These are phyloP conservation scores for Psittacara wagleri DNA, from an alignment of 2,113 vertebrate species.

Conservation along the genomic window DNA sequence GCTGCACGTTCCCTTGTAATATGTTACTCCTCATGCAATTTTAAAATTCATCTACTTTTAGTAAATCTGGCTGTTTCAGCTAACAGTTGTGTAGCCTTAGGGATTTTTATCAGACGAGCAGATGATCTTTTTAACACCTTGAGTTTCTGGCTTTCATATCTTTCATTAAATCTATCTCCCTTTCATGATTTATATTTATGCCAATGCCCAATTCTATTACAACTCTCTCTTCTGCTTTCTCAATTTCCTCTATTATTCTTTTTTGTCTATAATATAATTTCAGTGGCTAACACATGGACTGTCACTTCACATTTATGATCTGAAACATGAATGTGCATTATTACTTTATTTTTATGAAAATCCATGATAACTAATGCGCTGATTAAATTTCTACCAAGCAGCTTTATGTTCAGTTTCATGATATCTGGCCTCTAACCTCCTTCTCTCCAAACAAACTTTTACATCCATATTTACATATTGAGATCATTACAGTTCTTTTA, in stretches of 20 bases:
- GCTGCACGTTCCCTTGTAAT: background rate
- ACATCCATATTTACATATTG: background rate
- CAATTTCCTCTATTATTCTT: slow-evolving; percentile 39
- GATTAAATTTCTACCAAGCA: background rate
- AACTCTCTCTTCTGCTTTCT: background rate
- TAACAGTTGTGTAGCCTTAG: background rate
- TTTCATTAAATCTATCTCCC: slow-evolving; percentile 42
- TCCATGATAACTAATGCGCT: slow-evolving; percentile 2
- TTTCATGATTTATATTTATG: slow-evolving; percentile 50
- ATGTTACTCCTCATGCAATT: background rate
- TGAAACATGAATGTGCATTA: background rate
- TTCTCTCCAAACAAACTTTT: slow-evolving; percentile 5
- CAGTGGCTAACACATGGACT: slow-evolving; percentile 21
- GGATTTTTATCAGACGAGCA: background rate
- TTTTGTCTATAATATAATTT: slow-evolving; percentile 30
- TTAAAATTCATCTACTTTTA: background rate
- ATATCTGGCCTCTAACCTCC: background rate
- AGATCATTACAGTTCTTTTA: background rate
- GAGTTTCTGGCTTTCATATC: slow-evolving; percentile 8
- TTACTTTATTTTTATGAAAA: slow-evolving; percentile 35
- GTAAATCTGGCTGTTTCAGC: slow-evolving; percentile 2
- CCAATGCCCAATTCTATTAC: slow-evolving; percentile 9
- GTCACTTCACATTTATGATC: slow-evolving; percentile 51
- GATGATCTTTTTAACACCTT: slow-evolving; percentile 34
- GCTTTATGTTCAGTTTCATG: background rate